phyloP scores from a whole-genome alignment of 2,113 vertebrate genomes.

The Numenius arquata region DNA sequence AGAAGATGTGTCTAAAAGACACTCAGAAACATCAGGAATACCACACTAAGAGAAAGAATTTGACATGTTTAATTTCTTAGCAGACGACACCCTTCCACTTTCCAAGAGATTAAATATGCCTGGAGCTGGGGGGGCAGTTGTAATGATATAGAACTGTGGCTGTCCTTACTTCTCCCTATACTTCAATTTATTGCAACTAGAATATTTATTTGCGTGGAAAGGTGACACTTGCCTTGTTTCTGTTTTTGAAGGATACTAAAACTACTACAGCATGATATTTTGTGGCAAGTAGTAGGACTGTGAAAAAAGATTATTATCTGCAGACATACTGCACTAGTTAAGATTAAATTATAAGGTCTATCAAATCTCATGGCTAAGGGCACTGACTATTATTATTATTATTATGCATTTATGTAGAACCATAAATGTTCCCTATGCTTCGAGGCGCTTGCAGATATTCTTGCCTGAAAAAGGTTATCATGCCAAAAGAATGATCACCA shows the following conservation, averaged over 20 bases:
- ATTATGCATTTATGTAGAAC: conserved; percentile 17
- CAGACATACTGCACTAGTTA: background rate
- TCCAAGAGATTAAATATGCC: background rate
- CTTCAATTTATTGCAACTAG: background rate
- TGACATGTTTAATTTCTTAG: background rate
- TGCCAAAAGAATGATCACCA: background rate
- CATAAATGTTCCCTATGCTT: background rate
- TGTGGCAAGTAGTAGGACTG: background rate
- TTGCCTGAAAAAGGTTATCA: background rate
- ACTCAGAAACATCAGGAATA: background rate
- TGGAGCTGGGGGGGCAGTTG: background rate
- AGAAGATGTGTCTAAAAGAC: background rate
- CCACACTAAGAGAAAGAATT: background rate
- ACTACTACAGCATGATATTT: background rate
- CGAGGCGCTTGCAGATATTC: background rate
- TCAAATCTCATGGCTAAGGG: background rate
- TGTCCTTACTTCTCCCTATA: background rate
- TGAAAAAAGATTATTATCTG: background rate
- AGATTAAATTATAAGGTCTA: conserved; percentile 20
- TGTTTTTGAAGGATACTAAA: background rate
- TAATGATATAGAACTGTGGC: background rate
- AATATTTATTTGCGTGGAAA: background rate
- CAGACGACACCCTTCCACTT: background rate
- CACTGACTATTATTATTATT: background rate
- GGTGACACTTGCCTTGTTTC: background rate